phyloP scores from a whole-genome alignment of 1,140 invertebrate species.

The Meloidogyne hapla region DNA sequence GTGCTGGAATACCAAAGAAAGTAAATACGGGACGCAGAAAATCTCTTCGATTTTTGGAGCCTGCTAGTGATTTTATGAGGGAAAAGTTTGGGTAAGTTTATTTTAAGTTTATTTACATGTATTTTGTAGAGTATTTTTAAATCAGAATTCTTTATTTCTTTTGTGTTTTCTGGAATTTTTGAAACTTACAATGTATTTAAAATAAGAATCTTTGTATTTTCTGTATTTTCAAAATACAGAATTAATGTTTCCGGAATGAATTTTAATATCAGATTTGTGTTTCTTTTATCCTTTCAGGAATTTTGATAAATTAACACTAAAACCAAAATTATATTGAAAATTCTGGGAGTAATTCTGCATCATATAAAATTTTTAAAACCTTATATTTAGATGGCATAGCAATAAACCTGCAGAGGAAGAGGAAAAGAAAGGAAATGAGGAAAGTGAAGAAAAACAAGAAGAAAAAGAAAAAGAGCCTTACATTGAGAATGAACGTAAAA shows the following conservation, averaged over 20 bases:
- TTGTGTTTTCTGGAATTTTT: background rate
- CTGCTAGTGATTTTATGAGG: constrained; percentile 24
- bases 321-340: too few species aligned
- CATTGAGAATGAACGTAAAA: background rate
- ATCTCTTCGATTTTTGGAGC: constrained; percentile 31
- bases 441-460: background rate
- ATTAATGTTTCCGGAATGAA: too few species aligned
- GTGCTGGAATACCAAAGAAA: background rate
- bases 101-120: too few species aligned
- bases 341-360: too few species aligned
- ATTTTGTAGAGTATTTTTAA: background rate
- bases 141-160: background rate
- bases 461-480: background rate
- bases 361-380: background rate
- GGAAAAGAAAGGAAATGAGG: background rate
- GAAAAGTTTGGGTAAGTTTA: constrained; percentile 29
- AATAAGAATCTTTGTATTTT: too few species aligned
- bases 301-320: too few species aligned
- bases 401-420: background rate
- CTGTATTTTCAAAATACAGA: too few species aligned
- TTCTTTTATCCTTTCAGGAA: too few species aligned
- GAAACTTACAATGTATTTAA: too few species aligned
- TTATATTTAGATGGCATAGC: background rate
- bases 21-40: constrained; percentile 7
- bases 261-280: too few species aligned